Base-by-base conservation (phyloP, 2,797 vertebrate genomes). In the Dendrocincla tyrannina region DNA sequence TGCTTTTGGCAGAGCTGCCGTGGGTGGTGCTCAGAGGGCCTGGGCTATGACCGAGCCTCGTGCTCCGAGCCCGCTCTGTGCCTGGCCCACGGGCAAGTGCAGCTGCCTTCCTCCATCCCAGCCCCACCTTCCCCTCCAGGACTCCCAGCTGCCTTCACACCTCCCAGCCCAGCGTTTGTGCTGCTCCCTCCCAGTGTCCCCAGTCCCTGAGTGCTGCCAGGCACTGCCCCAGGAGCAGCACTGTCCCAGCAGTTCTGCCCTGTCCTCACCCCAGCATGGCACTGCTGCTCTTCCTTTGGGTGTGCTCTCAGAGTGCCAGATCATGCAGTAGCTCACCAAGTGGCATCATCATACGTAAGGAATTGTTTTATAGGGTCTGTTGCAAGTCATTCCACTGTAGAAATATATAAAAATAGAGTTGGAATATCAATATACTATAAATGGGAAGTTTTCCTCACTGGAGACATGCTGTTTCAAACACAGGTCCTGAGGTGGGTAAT, bases 1-100 rank as follows among this genome's bases (percentile, higher is more conserved):
- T 50, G 87, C 80, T 91, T 85, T 88, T 91, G 94, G 93, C 94
- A 88, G 97, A 97, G 96, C 95, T 92, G 77, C 88, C 2, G 2
- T 11, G 44, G 44, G 0, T 39, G 75, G 80, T 85, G 84, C 17
- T 23, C 66, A 41, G 60, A 74, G 85, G 62, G 76, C 28, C 70
- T 25, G 92, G 86, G 91, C 93, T 87, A 86, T 94, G 95, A 95
- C 85, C 87, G 28, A 44, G 89, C 76, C 89, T 90, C 90, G 32
- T 17, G 0, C 17, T 3, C 30, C 32, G 92, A 97, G 95, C 92
- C 39, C 8, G 3, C 35, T 33, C 73, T 2, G 0, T 41, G 33
- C 19, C 33, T 49, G 42, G 10, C 20, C 19, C 44, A 46, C 5
- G 20, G 44, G 44, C 10, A 46, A 11, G 47, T 20, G 3, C 66